Evolutionary conservation across 2,113 vertebrate genomes (phyloP), one percentile per base, ranked within the genome.

Genomic region (Xenus cinereus): DNA sequence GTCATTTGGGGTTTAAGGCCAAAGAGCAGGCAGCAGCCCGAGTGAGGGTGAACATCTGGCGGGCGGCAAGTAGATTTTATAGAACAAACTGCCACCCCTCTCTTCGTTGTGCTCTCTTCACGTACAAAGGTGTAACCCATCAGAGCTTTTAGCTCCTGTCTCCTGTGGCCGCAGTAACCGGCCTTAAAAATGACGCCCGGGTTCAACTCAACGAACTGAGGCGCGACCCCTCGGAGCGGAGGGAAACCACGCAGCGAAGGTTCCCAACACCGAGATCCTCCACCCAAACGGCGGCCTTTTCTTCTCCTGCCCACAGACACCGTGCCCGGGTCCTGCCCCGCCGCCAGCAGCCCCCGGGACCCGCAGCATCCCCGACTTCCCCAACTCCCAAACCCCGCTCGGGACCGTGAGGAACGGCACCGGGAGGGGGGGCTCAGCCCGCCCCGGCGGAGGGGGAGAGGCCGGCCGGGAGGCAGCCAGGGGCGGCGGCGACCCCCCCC

Each of bases 191-290:
- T 1, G 12, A 19, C 1, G 11, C 7, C 28, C 46, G 4, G 0
- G 14, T 12, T 3, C 54, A 28, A 12, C 33, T 14, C 13, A 4
- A 6, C 6, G 6, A 67, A 27, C 41, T 4, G 12, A 9, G 24
- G 22, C 0, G 7, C 7, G 43, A 53, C 30, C 56, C 7, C 23
- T 9, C 23, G 1, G 6, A 16, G 7, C 0, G 2, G 41, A 30
- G 51, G 4, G 56, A 51, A 54, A 26, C 22, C 9, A 0, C 64
- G 4, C 54, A 6, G 46, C 15, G 5, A 27, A 19, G 2, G 4
- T 6, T 15, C 8, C 0, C 1, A 30, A 43, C 23, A 3, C 4
- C 2, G 10, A 37, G 22, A 37, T 3, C 37, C 37, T 22, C 16
- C 2, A 33, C 6, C 27, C 2, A 20, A 51, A 12, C 2, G 45